Base-by-base conservation (phyloP, 2,888 invertebrate genomes). In the Xanthia icteritia region DNA sequence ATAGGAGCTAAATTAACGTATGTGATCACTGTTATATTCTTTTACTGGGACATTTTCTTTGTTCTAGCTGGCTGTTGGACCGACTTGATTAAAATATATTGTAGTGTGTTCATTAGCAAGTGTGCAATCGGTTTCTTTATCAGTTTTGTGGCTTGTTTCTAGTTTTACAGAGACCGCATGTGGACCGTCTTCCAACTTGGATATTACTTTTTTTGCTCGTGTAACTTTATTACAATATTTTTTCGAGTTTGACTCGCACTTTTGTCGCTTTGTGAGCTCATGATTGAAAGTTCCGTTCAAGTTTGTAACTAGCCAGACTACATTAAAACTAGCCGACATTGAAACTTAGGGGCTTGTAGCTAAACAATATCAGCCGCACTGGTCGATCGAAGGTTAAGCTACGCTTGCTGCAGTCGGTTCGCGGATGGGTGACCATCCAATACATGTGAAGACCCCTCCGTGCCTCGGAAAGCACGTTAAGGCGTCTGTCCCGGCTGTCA, bases 1-100 rank as follows among this genome's bases (percentile, higher is more conserved):
- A 91, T 89, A 86, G 73, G 77, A 77, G 76, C 81, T 85, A 84
- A 89, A 86, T 85, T 86, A 86, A 84, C 86, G 84, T 87, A 73
- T 86, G 86, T 88, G 81, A 78, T 70, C 45, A 64, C 60, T 80
- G 66, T 68, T 79, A 69, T 78, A 77, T 76, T 77, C 69, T 84
- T 82, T 82, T 75, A 61, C 51, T 77, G n/a, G 60, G 77, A 71
- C 63, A 51, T 79, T 83, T 82, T 61, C 70, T 85, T 83, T 85
- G 75, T 84, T 71, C 67, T 13, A 42, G 17, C 61, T 58, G 15
- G 31, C 48, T n/a, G 11, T 27, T 63, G 36, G 17, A 70, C 31
- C 20, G 58, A 58, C 39, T 81, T 73, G 67, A 85, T 85, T 81
- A 77, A 73, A 81, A 71, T 20, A 66, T 54, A 45, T 70, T 58